phyloP scores from a whole-genome alignment of 1,140 invertebrate species.

The Phymorhynchus buccinoides region DNA sequence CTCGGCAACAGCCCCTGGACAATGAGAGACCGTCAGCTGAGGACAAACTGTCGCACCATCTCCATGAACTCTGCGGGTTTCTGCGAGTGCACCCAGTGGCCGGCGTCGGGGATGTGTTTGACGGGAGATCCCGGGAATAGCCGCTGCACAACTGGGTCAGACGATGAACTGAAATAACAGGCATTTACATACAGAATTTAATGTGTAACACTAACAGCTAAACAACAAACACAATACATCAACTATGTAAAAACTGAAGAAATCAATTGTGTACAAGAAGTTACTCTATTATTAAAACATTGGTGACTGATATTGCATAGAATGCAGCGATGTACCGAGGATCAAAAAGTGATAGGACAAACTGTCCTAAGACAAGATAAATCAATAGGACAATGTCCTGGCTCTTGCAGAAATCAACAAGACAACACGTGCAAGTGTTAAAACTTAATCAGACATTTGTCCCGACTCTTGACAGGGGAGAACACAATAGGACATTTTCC shows the following conservation, averaged over 20 bases:
- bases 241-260: background rate
- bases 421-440: too few relatives aligned
- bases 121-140: slow-evolving; percentile 86
- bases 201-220: too few relatives aligned
- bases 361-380: too few relatives aligned
- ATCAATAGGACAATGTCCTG: too few relatives aligned
- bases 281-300: background rate
- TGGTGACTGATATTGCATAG: background rate
- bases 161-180: slow-evolving; percentile 26
- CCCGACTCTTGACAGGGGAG: too few relatives aligned
- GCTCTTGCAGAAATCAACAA: too few relatives aligned
- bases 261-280: background rate
- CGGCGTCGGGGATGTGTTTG: slow-evolving; percentile 83
- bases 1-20: too few relatives aligned
- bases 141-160: slow-evolving; percentile 53
- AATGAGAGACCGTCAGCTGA: background rate
- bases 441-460: too few relatives aligned
- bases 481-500: too few relatives aligned
- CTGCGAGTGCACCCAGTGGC: slow-evolving; percentile 94
- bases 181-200: too few relatives aligned
- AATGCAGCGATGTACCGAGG: background rate
- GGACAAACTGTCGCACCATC: slow-evolving; percentile 67
- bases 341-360: too few relatives aligned
- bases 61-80: slow-evolving; percentile 86
- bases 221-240: background rate